Conservation (phyloP, 2,797 vertebrate genomes). For the Avahi laniger region DNA sequence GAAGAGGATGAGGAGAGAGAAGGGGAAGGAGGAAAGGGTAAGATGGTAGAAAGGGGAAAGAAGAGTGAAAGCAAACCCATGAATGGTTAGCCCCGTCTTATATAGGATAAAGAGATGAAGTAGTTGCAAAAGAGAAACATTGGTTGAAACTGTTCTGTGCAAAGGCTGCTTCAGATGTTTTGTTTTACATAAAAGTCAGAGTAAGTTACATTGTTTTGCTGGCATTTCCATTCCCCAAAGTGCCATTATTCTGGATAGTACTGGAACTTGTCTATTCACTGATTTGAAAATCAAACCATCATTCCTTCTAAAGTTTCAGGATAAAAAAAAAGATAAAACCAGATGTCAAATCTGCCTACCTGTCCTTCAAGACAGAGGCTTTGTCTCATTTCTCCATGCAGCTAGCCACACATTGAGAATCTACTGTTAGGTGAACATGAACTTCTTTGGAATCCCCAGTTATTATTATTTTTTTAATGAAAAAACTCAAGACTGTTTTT, state of each 20-base stretch:
- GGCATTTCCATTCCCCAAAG: conserved; percentile 4
- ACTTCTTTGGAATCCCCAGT: background rate
- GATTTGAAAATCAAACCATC: conserved; percentile 31
- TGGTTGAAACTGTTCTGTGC: background rate
- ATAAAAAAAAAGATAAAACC: background rate
- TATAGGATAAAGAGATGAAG: background rate
- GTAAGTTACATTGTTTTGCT: background rate
- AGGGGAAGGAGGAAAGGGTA: background rate
- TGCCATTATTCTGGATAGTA: background rate
- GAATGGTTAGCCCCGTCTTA: background rate
- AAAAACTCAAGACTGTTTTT: conserved; percentile 8
- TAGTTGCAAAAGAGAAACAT: background rate
- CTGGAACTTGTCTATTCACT: background rate
- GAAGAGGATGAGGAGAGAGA: background rate
- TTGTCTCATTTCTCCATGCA: background rate
- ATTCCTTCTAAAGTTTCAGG: background rate
- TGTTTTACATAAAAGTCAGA: background rate
- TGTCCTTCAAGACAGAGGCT: background rate
- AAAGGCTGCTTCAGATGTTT: background rate
- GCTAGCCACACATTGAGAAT: background rate
- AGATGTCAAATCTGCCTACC: background rate
- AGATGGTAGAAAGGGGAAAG: background rate
- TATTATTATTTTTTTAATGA: background rate
- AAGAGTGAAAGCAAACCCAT: background rate
- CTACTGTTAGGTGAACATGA: background rate